Conservation (phyloP, 2,113 vertebrate genomes). For the Aldabrachelys gigantea region DNA sequence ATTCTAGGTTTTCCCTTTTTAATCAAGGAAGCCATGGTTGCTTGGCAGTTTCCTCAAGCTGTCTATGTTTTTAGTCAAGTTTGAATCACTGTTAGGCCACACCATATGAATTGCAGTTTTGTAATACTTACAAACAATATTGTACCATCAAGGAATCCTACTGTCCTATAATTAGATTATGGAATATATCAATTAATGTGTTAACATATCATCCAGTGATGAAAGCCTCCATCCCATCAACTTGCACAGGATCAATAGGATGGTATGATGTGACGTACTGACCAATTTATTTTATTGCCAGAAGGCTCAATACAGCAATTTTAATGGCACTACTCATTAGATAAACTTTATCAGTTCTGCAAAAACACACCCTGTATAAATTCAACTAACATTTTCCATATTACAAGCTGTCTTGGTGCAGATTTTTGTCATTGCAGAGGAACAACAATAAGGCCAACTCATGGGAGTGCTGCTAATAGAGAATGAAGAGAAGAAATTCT, state of each 20-base stretch:
- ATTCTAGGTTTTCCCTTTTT: slow-evolving; percentile 11
- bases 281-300: slow-evolving; percentile 65
- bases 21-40: neutral
- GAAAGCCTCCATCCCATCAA: slow-evolving; percentile 26
- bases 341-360: slow-evolving; percentile 20
- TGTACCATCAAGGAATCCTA: slow-evolving; percentile 41
- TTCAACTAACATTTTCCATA: slow-evolving; percentile 30
- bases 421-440: slow-evolving; percentile 15
- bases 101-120: slow-evolving; percentile 28
- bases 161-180: slow-evolving; percentile 60
- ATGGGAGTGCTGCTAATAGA: neutral
- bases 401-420: neutral
- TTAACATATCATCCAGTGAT: slow-evolving; percentile 42
- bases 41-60: slow-evolving; percentile 27
- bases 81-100: slow-evolving; percentile 66
- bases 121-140: slow-evolving; percentile 48
- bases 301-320: slow-evolving; percentile 54
- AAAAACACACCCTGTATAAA: neutral
- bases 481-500: neutral
- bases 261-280: neutral
- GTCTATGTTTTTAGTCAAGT: slow-evolving; percentile 2
- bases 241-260: slow-evolving; percentile 42
- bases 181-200: slow-evolving; percentile 59
- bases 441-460: neutral
- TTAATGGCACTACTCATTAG: slow-evolving; percentile 55